Conservation (phyloP, 1,140 invertebrate species). For the Bombus fervidus region DNA sequence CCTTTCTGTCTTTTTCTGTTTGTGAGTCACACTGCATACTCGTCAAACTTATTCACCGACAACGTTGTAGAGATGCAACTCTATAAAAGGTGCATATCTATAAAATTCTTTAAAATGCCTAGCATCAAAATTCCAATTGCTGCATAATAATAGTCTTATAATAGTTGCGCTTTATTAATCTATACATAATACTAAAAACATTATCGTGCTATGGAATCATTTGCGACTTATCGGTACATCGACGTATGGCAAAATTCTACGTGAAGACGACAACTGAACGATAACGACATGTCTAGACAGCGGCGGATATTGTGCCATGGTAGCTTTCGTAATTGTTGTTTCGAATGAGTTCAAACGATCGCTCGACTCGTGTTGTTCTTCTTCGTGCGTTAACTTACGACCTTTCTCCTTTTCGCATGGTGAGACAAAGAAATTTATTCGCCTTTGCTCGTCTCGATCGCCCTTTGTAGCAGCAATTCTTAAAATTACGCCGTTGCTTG, state of each 20-base stretch:
- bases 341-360: slow-evolving; percentile 12
- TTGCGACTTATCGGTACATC: not conserved
- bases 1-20: not conserved
- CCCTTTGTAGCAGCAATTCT: not conserved
- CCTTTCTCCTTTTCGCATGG: not conserved
- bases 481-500: not conserved
- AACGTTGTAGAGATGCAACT: no score
- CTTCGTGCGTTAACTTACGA: slow-evolving; percentile 15
- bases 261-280: not conserved
- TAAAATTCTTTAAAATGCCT: no score
- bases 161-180: no score
- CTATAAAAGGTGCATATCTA: no score
- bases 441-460: not conserved
- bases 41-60: not conserved
- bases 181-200: not conserved
- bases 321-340: slow-evolving; percentile 16
- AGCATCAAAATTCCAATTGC: no score
- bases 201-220: no score
- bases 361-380: not conserved
- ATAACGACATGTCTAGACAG: not conserved
- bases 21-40: not conserved
- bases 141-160: no score
- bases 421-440: not conserved
- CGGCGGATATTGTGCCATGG: not conserved
- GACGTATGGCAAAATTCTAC: not conserved